Base-by-base conservation (phyloP, 2,797 vertebrate species). In the Diglossa cyanea region DNA sequence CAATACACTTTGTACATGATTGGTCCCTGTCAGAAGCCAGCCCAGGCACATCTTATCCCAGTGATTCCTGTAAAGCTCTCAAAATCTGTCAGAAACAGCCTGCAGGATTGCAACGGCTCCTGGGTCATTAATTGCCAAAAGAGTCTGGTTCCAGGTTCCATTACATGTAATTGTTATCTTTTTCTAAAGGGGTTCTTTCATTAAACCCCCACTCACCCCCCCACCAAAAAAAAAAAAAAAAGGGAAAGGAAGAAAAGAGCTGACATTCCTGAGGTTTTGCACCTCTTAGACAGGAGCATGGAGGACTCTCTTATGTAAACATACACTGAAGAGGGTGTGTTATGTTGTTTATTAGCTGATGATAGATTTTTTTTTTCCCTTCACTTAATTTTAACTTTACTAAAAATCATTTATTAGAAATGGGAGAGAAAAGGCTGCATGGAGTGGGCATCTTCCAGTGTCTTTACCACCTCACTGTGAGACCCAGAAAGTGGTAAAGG, bases 11-110 rank as follows among this genome's bases (percentile, higher is more conserved):
- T 86, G 70, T 96, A 95, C 95, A 89, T 88, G 95, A 97, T 81
- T 58, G 6, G 85, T 96, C 96, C 90, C 77, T 95, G 95, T 97
- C 93, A 95, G 93, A 95, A 97, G 96, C 97, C 97, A 96, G 97
- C 95, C 97, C 94, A 93, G 97, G 94, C 97, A 97, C 93, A 97
- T 97, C 97, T 97, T 93, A 93, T 94, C 93, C 96, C 37, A 79
- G 87, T 77, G 95, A 97, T 97, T 97, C 95, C 96, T 97, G 95
- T 96, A 97, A 97, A 97, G 94, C 90, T 95, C 95, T 97, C 92
- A 76, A 85, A 96, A 95, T 97, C 97, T 95, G 93, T 95, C 96
- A 97, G 94, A 97, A 97, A 97, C 96, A 96, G 96, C 97, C 97
- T 97, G 96, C 96, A 97, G 97, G 96, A 97, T 96, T 78, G 85